These are phyloP conservation scores for Kryphioiulus occultus DNA, from an alignment of 2,888 invertebrate genomes.

Conservation along the genomic window DNA sequence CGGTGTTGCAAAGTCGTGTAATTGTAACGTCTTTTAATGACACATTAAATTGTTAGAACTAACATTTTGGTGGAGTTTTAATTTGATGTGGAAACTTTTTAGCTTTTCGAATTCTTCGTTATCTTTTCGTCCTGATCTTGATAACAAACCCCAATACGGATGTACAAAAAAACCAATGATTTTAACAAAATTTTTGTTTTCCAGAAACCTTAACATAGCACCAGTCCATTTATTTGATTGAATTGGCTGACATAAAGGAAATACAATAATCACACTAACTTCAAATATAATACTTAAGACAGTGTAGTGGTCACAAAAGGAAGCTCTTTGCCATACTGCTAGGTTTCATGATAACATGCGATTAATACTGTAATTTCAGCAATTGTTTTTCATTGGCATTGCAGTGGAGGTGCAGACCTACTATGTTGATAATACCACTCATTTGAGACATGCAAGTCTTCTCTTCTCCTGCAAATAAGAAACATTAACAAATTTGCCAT, in stretches of 20 bases:
- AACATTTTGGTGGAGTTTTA: background rate
- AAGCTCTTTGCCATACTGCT: background rate
- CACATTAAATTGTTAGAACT: slow-evolving; percentile 23
- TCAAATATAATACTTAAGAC: background rate
- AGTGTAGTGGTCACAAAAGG: background rate
- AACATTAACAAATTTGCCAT: background rate
- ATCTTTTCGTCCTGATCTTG: too few species aligned
- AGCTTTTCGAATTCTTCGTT: too few species aligned
- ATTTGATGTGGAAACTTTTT: too few species aligned
- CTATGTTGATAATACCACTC: background rate
- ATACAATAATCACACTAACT: background rate
- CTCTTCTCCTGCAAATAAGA: background rate
- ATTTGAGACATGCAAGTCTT: slow-evolving; percentile 7
- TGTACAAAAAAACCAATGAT: too few species aligned
- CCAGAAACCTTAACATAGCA: too few species aligned
- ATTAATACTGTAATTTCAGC: background rate
- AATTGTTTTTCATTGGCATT: background rate
- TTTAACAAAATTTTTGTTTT: too few species aligned
- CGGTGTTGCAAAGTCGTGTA: background rate
- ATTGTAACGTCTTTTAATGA: slow-evolving; percentile 23
- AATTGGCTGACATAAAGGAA: background rate
- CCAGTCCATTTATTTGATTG: background rate
- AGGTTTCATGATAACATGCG: background rate
- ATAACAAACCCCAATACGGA: too few species aligned
- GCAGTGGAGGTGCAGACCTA: background rate